Evolutionary conservation across 1,140 invertebrate species (phyloP).

Genomic region (Drosophila bifasciata): DNA sequence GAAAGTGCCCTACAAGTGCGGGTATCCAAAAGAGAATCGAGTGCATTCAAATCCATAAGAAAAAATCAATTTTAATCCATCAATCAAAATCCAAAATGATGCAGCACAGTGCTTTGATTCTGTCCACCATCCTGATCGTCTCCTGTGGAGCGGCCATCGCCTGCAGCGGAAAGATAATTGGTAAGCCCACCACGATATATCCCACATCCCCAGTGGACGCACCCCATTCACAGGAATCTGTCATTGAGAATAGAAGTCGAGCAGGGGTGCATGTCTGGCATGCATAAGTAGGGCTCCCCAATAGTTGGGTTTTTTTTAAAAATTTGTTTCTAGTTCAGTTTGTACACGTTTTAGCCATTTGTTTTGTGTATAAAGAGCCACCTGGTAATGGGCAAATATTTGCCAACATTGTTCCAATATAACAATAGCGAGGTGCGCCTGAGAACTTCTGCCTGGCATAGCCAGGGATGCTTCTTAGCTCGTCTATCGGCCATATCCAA

Average conservation of each 20-base stretch:
- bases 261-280: conserved; percentile 30
- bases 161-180: conserved; percentile 80
- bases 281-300: conserved; percentile 30
- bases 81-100: conserved; percentile 49
- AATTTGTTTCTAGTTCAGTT: conserved; percentile 40
- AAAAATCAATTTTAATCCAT: not conserved
- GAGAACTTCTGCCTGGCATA: conserved; percentile 37
- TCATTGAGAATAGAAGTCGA: conserved; percentile 20
- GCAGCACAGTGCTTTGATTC: conserved; percentile 64
- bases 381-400: conserved; percentile 64
- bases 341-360: conserved; percentile 65
- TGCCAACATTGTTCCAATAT: conserved; percentile 46
- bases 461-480: conserved; percentile 14
- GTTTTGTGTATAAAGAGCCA: conserved; percentile 63
- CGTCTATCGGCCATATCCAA: conserved; percentile 18
- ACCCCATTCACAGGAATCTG: conserved; percentile 16
- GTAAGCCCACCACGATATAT: conserved; percentile 54
- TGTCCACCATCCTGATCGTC: conserved; percentile 60
- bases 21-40: conserved; percentile 14
- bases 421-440: conserved; percentile 47
- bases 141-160: conserved; percentile 68
- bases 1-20: conserved; percentile 48
- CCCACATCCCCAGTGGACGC: not conserved
- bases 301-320: conserved; percentile 9
- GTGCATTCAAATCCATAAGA: conserved; percentile 1